Base-by-base conservation (phyloP, 2,113 vertebrate species). In the Spheniscus mendiculus region DNA sequence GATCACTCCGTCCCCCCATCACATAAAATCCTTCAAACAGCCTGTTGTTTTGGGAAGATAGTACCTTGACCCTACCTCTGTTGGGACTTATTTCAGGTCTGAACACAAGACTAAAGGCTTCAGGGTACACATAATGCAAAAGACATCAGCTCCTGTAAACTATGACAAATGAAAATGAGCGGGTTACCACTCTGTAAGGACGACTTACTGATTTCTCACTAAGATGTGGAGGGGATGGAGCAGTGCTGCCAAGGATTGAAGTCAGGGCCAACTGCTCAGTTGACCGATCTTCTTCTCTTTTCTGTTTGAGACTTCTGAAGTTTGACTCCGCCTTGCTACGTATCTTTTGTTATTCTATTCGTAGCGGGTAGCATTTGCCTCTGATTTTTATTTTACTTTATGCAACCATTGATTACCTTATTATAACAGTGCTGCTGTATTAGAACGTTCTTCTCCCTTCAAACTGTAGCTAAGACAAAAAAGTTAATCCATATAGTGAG, bases 361-460 rank as follows among this genome's bases (percentile, higher is more conserved):
- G 14, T 73, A 74, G 10, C 5, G 19, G 16, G 12, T 34, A 76
- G 23, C 0, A 0, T 78, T 84, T 83, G 58, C 6, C 21, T 14
- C 27, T 59, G 30, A 15, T 85, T 40, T 83, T 94, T 44, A 63
- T 87, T 92, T 62, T n/a, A n/a, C 25, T 91, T 87, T 7, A 22
- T 81, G 69, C 17, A 73, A 2, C 38, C 10, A n/a, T 0, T 44
- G 40, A 14, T 80, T 38, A 36, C 30, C 6, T 12, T 55, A 16
- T 10, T 87, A 6, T 45, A 83, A 22, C 21, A 79, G 19, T 5
- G 18, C 29, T 82, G 56, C 47, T 59, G 10, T 83, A 62, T 5
- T 66, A 21, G 27, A 29, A 40, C 5, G 9, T 89, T 90, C 34
- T 86, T 76, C 53, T 78, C 13, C 29, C 26, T 91, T 84, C 61